Evolutionary conservation across 2,113 vertebrate genomes (phyloP), one percentile per base, ranked within the genome.

Genomic region (Albula goreensis): DNA sequence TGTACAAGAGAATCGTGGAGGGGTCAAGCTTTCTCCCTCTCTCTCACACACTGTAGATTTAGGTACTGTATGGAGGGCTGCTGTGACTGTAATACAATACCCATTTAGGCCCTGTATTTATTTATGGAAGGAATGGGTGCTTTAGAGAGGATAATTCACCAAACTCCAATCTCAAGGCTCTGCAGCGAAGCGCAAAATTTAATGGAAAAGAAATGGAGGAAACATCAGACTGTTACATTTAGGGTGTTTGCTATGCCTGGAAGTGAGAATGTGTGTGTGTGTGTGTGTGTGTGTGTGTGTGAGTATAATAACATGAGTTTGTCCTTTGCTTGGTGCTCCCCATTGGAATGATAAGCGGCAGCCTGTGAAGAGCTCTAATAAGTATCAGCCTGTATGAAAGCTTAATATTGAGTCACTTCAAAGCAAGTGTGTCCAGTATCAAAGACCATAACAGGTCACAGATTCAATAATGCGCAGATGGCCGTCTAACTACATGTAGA

Each of bases 391-490:
- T 89, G 89, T 93, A 93, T 94, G 91, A 95, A 94, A 94, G 91
- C 91, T 91, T 85, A 93, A 94, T 93, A 93, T 94, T 93, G 93
- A 95, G 94, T 94, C 94, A 94, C 89, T 94, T 90, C 85, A 92
- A 95, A 93, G 89, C 89, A 91, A 93, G 93, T 91, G 92, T 90
- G 92, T 95, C 93, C 93, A 95, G 92, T 90, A 93, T 91, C 91
- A 93, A 94, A 92, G 93, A 52, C 89, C 82, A 0, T 93, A 95
- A 96, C 94, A 88, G 89, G 92, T 86, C 88, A 92, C 94, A 96
- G 94, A 93, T 96, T 95, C 95, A 94, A 95, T 90, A 96, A 95
- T 93, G 95, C 89, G 87, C 90, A 91, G 86, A 89, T 93, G 93
- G 92, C 90, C 93, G 17, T 1, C 5, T 15, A 1, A 4, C 15